Conservation (phyloP, 2,113 vertebrate species). For the Stegostoma tigrinum region DNA sequence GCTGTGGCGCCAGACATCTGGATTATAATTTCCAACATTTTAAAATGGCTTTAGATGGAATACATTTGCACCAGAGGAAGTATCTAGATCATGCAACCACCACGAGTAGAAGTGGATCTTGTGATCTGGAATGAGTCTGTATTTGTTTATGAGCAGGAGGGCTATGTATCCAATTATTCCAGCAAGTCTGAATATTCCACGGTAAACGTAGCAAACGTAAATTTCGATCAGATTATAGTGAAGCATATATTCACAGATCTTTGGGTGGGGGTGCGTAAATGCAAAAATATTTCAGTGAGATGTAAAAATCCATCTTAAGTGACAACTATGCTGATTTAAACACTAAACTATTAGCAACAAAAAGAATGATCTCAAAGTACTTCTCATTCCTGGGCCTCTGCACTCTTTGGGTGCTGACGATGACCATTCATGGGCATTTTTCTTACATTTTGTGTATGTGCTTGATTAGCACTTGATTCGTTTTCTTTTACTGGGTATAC, state of each 20-base stretch:
- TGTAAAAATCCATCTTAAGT: not conserved
- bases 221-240: not conserved
- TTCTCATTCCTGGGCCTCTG: not conserved
- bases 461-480: not conserved
- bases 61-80: not conserved
- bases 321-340: not conserved
- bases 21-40: not conserved
- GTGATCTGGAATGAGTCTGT: not conserved
- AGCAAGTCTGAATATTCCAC: not conserved
- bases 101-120: not conserved
- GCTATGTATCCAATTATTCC: not conserved
- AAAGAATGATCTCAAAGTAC: not conserved
- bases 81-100: not conserved
- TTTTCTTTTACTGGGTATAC: not conserved
- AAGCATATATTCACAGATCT: not conserved
- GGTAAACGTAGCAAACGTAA: not conserved
- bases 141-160: not conserved
- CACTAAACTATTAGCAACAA: not conserved
- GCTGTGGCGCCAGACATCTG: not conserved
- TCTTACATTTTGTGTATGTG: not conserved
- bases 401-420: not conserved
- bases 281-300: not conserved
- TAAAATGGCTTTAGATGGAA: not conserved
- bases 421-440: not conserved
- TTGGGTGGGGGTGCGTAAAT: not conserved